Evolutionary conservation across 1,140 invertebrate species (phyloP), one percentile per base, ranked within the genome.

Genomic region (Bombus impatiens): DNA sequence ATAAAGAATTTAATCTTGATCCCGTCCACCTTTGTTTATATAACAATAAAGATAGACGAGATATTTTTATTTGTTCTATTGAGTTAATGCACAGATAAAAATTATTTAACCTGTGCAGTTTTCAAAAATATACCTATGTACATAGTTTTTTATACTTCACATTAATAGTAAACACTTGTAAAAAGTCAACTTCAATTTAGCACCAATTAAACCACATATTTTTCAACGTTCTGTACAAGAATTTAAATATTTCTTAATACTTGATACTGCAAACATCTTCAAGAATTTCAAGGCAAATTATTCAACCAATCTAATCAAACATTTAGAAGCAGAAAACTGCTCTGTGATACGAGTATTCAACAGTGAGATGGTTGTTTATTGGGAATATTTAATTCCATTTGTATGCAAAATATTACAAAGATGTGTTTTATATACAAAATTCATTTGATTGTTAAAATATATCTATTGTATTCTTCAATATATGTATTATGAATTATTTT

Each of bases 131-230:
- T 84, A 89, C 53, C 86, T 83, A 77, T 91, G 92, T 94, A 93
- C 89, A 94, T 94, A 94, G 92, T 94, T 94, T 94, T 90, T 94
- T 93, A 95, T 95, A 95, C 92, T 92, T 91, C 84, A 90, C 89
- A 89, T 92, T 89, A 90, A 87, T 78, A 90, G 42, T 76, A 86
- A 87, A 87, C 68, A 79, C 86, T 78, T 84, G 82, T 88, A 84
- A 84, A 90, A 76, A 87, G 86, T 84, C 59, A 77, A 57, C 28
- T 87, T 78, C 78, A 35, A 65, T 59, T 71, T 77, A 77, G 65
- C 74, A 86, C 67, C 75, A 71, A 88, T 85, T 86, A 82, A 75
- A 85, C 68, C 25, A 80, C 71, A 87, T 57, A 79, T 87, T 84
- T 87, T 86, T 83, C 70, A 82, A 78, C 53, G 79, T 86, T 79